Base-by-base conservation (phyloP, 2,888 invertebrate species). In the Brachypalpus laphriformis region DNA sequence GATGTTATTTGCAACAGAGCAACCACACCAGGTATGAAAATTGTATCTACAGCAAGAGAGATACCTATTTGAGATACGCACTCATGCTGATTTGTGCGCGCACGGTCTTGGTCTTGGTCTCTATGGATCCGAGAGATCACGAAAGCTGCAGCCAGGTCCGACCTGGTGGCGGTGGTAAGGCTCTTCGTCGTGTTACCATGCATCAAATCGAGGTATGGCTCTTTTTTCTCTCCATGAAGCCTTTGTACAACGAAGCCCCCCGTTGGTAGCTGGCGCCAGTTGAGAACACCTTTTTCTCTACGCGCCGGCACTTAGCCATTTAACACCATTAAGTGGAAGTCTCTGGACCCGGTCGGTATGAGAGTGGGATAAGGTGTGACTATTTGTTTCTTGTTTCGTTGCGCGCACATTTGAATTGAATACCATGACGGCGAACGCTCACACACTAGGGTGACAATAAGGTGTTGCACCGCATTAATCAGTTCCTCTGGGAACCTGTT, bases 251-350 rank as follows among this genome's bases (percentile, higher is more conserved):
- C n/a, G 34, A 22, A 61, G 28, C 28, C 51, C 81, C 85, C 85
- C 85, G 80, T 81, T 85, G 85, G 65, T 71, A 81, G 81, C 85
- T 85, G 85, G 85, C 85, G 85, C 85, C 85, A 85, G 75, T 71
- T 45, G 76, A 76, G 75, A 76, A 76, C 85, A 81, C 85, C 85
- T 85, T 85, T 81, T 80, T 18, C 74, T 66, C 59, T 83, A 75
- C 76, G 59, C 75, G 83, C 83, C 83, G 83, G 63, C 80, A 81
- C 70, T 85, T 76, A 51, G 71, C 85, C 85, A 85, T 85, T 85
- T 85, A 85, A 76, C 85, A 85, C 85, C 85, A 85, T 70, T 71
- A 81, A 85, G 66, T 81, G 80, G 81, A 81, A 57, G 83, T 81
- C 56, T 68, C n/a, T 68, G 2, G 37, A 56, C 57, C 65, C 70